Percentiles rank a stretch among this genome's conserved stretches.
Evolutionary conservation across 2,888 invertebrate species (phyloP).

Genomic region (Fragum sueziense): DNA sequence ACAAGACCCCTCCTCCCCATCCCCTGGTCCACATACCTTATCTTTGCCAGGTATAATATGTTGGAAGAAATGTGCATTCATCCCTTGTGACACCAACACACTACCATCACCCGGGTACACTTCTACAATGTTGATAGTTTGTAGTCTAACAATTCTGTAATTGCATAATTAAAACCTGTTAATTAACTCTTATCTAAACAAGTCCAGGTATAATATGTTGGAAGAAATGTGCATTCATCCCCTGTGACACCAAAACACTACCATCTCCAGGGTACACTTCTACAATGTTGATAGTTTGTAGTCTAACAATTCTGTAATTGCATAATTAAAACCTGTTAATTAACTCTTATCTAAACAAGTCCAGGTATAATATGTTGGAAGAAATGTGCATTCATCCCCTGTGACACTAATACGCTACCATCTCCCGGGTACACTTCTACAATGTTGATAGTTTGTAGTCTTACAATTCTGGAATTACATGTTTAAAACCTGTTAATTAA

Average conservation of each 20-base stretch:
- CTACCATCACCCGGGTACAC: slow-evolving; percentile 80
- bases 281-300: slow-evolving; percentile 65
- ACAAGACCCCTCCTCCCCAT: no score
- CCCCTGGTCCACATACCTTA: no score
- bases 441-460: slow-evolving; percentile 63
- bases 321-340: no score
- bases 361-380: slow-evolving; percentile 75
- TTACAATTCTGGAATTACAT: slow-evolving; percentile 56
- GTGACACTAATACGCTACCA: slow-evolving; percentile 77
- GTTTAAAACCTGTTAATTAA: not conserved
- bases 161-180: no score
- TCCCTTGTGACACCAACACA: slow-evolving; percentile 75
- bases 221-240: slow-evolving; percentile 76
- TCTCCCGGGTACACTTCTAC: slow-evolving; percentile 80
- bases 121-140: slow-evolving; percentile 71
- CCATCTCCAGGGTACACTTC: slow-evolving; percentile 80
- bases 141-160: slow-evolving; percentile 63
- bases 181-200: slow-evolving; percentile 70
- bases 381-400: slow-evolving; percentile 75
- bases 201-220: slow-evolving; percentile 71
- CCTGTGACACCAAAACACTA: slow-evolving; percentile 76
- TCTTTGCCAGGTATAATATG: slow-evolving; percentile 70
- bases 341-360: slow-evolving; percentile 68
- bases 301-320: slow-evolving; percentile 64
- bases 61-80: slow-evolving; percentile 76